phyloP scores from a whole-genome alignment of 2,113 vertebrate genomes.

The Emydura subglobosa region DNA sequence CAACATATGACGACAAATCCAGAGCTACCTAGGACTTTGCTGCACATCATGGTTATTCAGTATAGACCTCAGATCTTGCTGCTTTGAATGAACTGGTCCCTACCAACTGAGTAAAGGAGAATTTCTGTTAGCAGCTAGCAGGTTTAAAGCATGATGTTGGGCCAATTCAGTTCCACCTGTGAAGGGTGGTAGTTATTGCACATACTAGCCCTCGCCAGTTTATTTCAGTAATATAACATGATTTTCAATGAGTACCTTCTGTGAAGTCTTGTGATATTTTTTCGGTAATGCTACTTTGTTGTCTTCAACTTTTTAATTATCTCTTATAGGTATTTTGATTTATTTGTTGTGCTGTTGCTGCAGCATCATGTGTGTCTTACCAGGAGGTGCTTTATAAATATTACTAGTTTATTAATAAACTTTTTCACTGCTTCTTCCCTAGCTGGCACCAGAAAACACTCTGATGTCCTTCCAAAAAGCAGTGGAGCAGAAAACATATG shows the following conservation, averaged over 20 bases:
- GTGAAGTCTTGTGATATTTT: background rate
- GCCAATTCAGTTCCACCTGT: background rate
- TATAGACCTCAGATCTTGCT: background rate
- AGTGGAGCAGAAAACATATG: slow-evolving; percentile 86
- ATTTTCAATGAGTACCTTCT: background rate
- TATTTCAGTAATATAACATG: background rate
- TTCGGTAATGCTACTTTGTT: background rate
- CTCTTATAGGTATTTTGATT: background rate
- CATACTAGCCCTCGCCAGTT: background rate
- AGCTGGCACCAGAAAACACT: slow-evolving; percentile 97
- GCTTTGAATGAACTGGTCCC: background rate
- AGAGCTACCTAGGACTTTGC: background rate
- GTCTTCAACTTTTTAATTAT: background rate
- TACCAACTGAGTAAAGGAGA: background rate
- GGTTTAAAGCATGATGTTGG: background rate
- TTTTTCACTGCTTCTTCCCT: background rate
- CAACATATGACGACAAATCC: background rate
- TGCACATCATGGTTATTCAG: background rate
- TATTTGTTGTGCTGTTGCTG: background rate
- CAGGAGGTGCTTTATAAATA: fast-evolving
- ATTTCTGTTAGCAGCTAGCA: background rate
- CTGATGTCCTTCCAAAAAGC: slow-evolving; percentile 95
- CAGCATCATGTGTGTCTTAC: background rate
- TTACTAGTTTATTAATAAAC: background rate
- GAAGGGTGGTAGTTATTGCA: background rate